These are phyloP conservation scores for Mesaphorura yosii DNA, from an alignment of 1,140 invertebrate species.

Conservation along the genomic window DNA sequence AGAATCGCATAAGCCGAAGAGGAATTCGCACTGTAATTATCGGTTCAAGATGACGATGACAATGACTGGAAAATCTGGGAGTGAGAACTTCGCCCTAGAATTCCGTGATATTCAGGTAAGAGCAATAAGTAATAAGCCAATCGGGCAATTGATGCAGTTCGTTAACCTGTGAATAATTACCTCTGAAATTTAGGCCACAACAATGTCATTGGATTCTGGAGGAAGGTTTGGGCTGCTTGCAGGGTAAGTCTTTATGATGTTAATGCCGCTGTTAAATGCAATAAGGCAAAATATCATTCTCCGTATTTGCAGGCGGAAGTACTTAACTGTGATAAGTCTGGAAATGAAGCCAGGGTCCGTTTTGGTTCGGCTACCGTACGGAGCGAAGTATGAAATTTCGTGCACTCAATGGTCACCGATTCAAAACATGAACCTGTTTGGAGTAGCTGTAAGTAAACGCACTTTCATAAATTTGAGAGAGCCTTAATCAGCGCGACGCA, in stretches of 20 bases:
- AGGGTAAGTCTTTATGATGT: constrained; percentile 46
- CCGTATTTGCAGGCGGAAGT: constrained; percentile 50
- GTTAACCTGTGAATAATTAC: neutral
- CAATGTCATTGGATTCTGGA: constrained; percentile 77
- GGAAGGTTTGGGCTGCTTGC: constrained; percentile 72
- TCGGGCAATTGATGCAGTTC: neutral
- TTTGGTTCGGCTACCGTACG: constrained; percentile 49
- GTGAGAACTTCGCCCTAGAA: constrained; percentile 21
- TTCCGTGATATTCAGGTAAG: constrained; percentile 29
- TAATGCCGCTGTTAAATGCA: neutral
- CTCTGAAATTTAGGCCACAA: constrained; percentile 56
- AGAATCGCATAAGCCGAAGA: no score
- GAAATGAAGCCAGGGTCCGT: constrained; percentile 47
- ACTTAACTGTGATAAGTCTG: constrained; percentile 66
- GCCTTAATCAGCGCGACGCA: neutral
- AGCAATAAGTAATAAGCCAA: neutral
- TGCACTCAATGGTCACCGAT: constrained; percentile 78
- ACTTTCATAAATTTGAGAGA: neutral
- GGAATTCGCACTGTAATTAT: no score
- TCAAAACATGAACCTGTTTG: constrained; percentile 60
- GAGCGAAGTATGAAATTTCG: constrained; percentile 87
- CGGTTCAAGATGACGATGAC: no score
- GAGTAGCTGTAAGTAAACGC: constrained; percentile 63
- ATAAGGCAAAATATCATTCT: constrained; percentile 14
- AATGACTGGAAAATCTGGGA: constrained; percentile 28